A percentile compares a stretch with the other conserved stretches of the same genome.
Evolutionary conservation across 2,888 invertebrate genomes (phyloP).

Genomic region (Megaustenia siamemsis): DNA sequence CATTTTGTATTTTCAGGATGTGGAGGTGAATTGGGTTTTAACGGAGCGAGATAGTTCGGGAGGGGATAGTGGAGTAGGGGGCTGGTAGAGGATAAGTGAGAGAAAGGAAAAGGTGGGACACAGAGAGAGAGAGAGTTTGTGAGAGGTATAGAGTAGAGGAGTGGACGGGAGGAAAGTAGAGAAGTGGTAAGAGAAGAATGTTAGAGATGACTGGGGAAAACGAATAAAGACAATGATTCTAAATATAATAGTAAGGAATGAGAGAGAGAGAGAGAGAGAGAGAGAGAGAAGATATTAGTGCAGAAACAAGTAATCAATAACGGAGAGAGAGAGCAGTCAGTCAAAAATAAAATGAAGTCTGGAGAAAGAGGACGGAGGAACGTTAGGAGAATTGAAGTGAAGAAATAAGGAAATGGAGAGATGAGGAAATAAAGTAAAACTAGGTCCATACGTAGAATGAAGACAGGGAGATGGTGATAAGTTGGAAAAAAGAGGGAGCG

Average conservation of each 20-base stretch:
- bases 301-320: neutral
- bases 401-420: neutral
- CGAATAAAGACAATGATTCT: too few relatives aligned
- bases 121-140: too few relatives aligned
- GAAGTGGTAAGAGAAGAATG: neutral
- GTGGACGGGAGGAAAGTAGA: neutral
- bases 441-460: neutral
- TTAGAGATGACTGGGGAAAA: too few relatives aligned
- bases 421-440: slow-evolving; percentile 17
- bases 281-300: too few relatives aligned
- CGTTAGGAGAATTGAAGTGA: neutral
- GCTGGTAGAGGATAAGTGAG: slow-evolving; percentile 24
- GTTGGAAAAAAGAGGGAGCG: slow-evolving; percentile 18
- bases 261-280: slow-evolving; percentile 5
- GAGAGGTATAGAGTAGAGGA: too few relatives aligned
- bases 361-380: neutral
- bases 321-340: too few relatives aligned
- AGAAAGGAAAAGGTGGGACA: too few relatives aligned
- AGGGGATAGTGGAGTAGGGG: too few relatives aligned
- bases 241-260: neutral
- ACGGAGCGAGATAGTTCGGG: too few relatives aligned
- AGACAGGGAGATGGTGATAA: slow-evolving; percentile 12
- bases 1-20: too few relatives aligned
- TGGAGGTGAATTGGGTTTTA: too few relatives aligned
- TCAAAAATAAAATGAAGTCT: too few relatives aligned